Evolutionary conservation across 2,797 vertebrate species (phyloP).

Genomic region (Diceros bicornis): DNA sequence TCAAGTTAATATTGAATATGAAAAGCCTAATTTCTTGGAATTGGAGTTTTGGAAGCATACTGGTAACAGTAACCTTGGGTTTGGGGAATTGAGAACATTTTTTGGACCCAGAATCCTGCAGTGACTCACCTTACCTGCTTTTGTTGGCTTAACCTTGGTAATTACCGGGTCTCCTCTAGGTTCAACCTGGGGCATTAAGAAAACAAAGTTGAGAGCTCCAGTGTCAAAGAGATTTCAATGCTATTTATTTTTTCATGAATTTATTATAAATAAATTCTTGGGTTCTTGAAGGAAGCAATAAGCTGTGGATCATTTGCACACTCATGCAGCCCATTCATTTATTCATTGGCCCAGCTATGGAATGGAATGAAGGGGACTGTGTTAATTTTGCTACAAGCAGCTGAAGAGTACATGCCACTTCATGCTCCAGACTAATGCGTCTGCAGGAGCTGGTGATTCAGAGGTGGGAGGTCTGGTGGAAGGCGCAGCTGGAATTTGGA

Average conservation of each 20-base stretch:
- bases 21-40: not conserved
- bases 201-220: slow-evolving; percentile 53
- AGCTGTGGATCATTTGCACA: slow-evolving; percentile 83
- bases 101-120: not conserved
- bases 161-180: not conserved
- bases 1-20: not conserved
- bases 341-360: slow-evolving; percentile 73
- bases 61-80: not conserved
- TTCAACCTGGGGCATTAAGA: not conserved
- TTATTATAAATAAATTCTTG: slow-evolving; percentile 82
- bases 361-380: slow-evolving; percentile 70
- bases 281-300: slow-evolving; percentile 83
- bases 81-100: not conserved
- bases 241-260: slow-evolving; percentile 84
- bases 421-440: not conserved
- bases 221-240: slow-evolving; percentile 81
- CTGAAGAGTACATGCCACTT: not conserved
- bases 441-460: not conserved
- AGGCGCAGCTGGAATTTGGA: not conserved
- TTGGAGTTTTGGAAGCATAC: not conserved
- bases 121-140: not conserved
- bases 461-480: not conserved
- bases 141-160: not conserved
- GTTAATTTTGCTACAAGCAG: slow-evolving; percentile 71
- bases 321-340: slow-evolving; percentile 80